Evolutionary conservation across 1,140 invertebrate species (phyloP).

Genomic region (Dreissena polymorpha): DNA sequence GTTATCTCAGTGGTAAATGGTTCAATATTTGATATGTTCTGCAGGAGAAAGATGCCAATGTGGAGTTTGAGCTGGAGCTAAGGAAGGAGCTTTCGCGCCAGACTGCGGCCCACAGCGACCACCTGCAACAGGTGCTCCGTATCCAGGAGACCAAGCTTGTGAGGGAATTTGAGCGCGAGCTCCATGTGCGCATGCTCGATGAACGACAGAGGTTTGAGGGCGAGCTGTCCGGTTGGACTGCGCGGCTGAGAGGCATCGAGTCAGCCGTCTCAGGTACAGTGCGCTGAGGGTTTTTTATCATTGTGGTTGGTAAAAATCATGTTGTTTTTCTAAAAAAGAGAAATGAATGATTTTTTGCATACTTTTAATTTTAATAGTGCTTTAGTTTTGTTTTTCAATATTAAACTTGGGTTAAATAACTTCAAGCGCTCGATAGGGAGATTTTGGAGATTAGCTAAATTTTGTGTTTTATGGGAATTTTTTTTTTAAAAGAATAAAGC

Average conservation of each 20-base stretch:
- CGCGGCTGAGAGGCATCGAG: slow-evolving; percentile 93
- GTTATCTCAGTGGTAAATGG: too few species aligned
- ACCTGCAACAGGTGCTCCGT: slow-evolving; percentile 87
- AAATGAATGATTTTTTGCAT: too few species aligned
- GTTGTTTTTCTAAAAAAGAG: too few species aligned
- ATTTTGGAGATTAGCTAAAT: too few species aligned
- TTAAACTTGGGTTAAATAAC: too few species aligned
- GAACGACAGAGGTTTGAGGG: slow-evolving; percentile 87
- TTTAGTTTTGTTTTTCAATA: too few species aligned
- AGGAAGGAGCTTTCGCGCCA: slow-evolving; percentile 89
- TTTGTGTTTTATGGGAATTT: too few species aligned
- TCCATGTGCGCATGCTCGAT: slow-evolving; percentile 83
- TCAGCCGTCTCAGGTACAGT: slow-evolving; percentile 90
- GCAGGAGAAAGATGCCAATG: slow-evolving; percentile 80
- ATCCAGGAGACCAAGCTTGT: slow-evolving; percentile 87
- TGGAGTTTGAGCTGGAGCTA: slow-evolving; percentile 87
- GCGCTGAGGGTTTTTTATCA: slow-evolving; percentile 19
- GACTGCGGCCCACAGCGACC: slow-evolving; percentile 90
- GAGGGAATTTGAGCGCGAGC: slow-evolving; percentile 83
- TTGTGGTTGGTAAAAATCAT: too few species aligned
- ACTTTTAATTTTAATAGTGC: too few species aligned
- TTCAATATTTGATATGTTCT: too few species aligned
- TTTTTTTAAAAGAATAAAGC: too few species aligned
- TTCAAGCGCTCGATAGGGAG: too few species aligned
- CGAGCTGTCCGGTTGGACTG: slow-evolving; percentile 90